A percentile compares a stretch with the other conserved stretches of the same genome.
phyloP scores from a whole-genome alignment of 2,888 invertebrate species.

The Slavum lentiscoides region DNA sequence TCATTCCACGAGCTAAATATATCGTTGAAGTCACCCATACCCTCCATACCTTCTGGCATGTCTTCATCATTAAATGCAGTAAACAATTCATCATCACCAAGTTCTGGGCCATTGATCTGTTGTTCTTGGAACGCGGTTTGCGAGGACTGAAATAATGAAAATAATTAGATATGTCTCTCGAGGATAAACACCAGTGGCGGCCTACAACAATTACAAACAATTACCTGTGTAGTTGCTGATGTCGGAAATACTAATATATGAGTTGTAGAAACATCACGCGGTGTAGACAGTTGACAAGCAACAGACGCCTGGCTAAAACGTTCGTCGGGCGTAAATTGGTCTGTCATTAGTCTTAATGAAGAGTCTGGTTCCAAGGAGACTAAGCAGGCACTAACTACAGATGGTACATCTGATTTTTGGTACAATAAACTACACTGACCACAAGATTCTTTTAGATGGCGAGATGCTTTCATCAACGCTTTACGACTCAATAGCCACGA shows the following conservation, averaged over 20 bases:
- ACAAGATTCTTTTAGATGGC: conserved; percentile 87
- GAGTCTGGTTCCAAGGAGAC: conserved; percentile 92
- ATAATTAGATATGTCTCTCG: background rate
- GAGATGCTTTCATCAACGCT: conserved; percentile 83
- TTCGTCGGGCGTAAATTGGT: conserved; percentile 94
- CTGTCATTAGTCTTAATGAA: conserved; percentile 86
- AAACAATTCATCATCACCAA: conserved; percentile 71
- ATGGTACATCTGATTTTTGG: conserved; percentile 76
- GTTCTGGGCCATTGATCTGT: conserved; percentile 69
- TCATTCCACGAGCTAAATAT: conserved; percentile 73
- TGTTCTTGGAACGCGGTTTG: conserved; percentile 74
- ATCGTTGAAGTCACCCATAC: conserved; percentile 75
- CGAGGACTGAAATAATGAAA: conserved; percentile 64
- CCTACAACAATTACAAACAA: background rate
- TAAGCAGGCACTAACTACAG: conserved; percentile 95
- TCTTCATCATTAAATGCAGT: conserved; percentile 66
- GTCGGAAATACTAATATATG: conserved; percentile 99
- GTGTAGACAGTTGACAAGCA: conserved; percentile 89
- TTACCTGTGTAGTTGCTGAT: conserved; percentile 87
- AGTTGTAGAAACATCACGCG: conserved; percentile 93
- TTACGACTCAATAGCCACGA: conserved; percentile 90
- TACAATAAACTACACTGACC: conserved; percentile 82
- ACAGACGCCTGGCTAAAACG: conserved; percentile 84
- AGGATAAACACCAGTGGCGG: background rate
- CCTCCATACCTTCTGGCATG: conserved; percentile 65